Evolutionary conservation across 2,113 vertebrate genomes (phyloP).

Genomic region (Pachyramphus minor): DNA sequence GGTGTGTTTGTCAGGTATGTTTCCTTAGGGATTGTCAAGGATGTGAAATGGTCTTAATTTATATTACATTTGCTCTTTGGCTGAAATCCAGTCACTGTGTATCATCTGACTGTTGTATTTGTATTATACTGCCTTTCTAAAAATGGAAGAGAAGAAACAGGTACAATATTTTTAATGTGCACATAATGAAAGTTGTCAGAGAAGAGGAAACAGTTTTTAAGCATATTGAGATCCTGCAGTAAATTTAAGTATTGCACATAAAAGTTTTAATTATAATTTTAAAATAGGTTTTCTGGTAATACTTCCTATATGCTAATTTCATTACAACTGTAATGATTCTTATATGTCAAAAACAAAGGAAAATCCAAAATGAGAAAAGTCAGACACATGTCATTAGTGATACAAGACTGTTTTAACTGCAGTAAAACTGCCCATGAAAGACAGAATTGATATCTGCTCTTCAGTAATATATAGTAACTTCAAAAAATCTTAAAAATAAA

Average conservation of each 20-base stretch:
- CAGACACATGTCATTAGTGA: background rate
- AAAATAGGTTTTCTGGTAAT: background rate
- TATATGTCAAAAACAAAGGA: background rate
- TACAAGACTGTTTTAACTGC: background rate
- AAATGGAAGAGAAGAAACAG: background rate
- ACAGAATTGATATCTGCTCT: background rate
- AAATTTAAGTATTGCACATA: background rate
- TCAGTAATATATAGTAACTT: background rate
- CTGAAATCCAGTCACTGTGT: background rate
- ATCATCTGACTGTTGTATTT: background rate
- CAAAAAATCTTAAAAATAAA: background rate
- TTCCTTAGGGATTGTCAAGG: slow-evolving; percentile 1
- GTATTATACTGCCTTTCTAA: background rate
- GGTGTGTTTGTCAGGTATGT: background rate
- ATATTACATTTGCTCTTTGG: background rate
- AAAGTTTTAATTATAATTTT: background rate
- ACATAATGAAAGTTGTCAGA: background rate
- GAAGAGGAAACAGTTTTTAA: background rate
- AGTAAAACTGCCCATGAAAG: background rate
- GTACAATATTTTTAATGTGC: background rate
- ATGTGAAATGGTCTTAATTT: slow-evolving; percentile 6
- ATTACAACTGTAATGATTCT: background rate
- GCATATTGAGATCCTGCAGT: background rate
- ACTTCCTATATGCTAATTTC: background rate
- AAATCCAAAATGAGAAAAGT: background rate